A percentile compares a stretch with the other conserved stretches of the same genome.
Evolutionary conservation across 2,797 vertebrate species (phyloP).

Genomic region (Stomatorhinus walkeri): DNA sequence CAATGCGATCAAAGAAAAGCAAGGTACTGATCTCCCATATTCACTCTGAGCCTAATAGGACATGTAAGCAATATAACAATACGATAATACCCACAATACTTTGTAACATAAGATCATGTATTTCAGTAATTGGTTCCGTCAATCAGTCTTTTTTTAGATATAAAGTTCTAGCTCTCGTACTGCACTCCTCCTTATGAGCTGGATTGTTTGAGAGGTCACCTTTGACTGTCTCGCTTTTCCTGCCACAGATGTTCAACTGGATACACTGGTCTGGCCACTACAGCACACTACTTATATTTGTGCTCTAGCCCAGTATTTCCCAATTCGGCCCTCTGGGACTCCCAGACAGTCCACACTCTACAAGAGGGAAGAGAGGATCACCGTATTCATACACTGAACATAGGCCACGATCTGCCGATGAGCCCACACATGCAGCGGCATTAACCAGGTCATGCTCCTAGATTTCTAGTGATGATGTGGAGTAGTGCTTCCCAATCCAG

Average conservation of each 20-base stretch:
- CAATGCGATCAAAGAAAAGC: not conserved
- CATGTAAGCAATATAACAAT: not conserved
- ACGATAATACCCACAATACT: not conserved
- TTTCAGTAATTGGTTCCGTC: not conserved
- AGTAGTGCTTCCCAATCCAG: not conserved
- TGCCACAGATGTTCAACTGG: not conserved
- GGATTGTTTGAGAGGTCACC: not conserved
- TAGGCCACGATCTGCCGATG: not conserved
- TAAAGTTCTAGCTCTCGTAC: not conserved
- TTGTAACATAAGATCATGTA: not conserved
- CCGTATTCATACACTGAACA: not conserved
- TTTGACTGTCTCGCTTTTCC: not conserved
- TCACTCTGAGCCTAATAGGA: not conserved
- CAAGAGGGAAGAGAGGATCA: constrained; percentile 25
- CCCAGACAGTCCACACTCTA: constrained; percentile 64
- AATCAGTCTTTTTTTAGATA: not conserved
- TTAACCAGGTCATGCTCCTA: not conserved
- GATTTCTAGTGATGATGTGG: not conserved
- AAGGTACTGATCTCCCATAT: not conserved
- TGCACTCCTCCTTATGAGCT: not conserved
- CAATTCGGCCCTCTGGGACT: not conserved
- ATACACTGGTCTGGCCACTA: not conserved
- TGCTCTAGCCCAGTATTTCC: not conserved
- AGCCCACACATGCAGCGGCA: not conserved
- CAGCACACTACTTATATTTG: not conserved